Evolutionary conservation across 2,113 vertebrate species (phyloP).

Genomic region (Chaetorhynchus papuensis): DNA sequence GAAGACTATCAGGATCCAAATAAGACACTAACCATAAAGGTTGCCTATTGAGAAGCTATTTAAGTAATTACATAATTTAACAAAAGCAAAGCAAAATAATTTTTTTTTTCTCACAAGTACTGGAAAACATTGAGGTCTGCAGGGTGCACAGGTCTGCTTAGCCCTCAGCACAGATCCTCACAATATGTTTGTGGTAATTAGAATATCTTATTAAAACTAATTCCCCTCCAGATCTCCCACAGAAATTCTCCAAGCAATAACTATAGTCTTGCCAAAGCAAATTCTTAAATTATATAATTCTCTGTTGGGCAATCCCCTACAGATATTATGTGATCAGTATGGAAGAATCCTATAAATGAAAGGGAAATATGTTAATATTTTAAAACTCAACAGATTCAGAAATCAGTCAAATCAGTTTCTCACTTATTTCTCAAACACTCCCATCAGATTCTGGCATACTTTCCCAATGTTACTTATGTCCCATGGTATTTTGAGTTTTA

Average conservation of each 20-base stretch:
- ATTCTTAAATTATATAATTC: not conserved
- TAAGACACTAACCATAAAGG: not conserved
- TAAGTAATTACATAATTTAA: not conserved
- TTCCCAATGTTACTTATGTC: not conserved
- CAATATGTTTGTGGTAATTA: not conserved
- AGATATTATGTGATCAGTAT: not conserved
- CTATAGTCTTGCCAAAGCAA: not conserved
- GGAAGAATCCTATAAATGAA: not conserved
- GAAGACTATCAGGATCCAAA: not conserved
- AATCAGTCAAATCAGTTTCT: not conserved
- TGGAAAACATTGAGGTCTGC: not conserved
- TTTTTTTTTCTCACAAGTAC: not conserved
- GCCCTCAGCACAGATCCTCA: not conserved
- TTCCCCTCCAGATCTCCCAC: not conserved
- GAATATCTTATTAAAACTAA: not conserved
- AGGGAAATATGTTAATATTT: not conserved
- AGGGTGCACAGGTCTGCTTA: not conserved
- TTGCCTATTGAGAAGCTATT: not conserved
- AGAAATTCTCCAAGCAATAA: not conserved
- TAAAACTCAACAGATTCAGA: not conserved
- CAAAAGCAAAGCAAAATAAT: not conserved
- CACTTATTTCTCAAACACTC: not conserved
- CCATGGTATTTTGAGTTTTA: not conserved
- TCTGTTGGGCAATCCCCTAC: not conserved
- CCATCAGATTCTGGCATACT: not conserved